Conservation (phyloP, 2,113 vertebrate species). For the Phyllostomus discolor region DNA sequence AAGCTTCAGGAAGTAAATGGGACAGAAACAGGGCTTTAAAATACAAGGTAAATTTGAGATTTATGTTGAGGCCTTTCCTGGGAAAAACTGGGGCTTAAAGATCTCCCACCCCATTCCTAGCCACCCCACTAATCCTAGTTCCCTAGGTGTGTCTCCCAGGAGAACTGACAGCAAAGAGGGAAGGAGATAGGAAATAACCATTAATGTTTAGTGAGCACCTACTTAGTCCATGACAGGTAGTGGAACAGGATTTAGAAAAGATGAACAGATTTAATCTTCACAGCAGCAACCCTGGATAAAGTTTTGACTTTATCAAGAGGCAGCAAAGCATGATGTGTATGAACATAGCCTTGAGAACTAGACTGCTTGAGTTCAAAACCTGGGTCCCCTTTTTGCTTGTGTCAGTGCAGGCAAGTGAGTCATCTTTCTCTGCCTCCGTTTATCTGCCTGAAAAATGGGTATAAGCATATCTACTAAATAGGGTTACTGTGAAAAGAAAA, state of each 20-base stretch:
- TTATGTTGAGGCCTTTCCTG: not conserved
- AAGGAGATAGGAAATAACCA: not conserved
- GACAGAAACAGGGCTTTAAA: not conserved
- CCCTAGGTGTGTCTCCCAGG: not conserved
- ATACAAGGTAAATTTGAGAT: not conserved
- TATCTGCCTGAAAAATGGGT: not conserved
- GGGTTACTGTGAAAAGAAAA: not conserved
- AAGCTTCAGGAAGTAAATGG: not conserved
- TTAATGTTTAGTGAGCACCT: not conserved
- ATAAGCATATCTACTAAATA: not conserved
- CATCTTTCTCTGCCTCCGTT: not conserved
- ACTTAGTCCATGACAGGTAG: not conserved
- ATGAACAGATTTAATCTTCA: not conserved
- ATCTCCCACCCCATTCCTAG: not conserved
- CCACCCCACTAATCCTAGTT: not conserved
- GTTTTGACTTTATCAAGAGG: not conserved
- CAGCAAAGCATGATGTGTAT: not conserved
- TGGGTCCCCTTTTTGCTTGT: not conserved
- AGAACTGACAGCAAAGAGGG: not conserved
- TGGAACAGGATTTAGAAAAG: not conserved
- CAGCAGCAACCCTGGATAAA: not conserved
- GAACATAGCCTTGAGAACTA: not conserved
- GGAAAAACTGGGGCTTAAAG: not conserved
- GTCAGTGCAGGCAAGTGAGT: not conserved
- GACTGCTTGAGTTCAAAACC: not conserved